Base-by-base conservation (phyloP, 2,797 vertebrate species). In the Spatula clypeata region DNA sequence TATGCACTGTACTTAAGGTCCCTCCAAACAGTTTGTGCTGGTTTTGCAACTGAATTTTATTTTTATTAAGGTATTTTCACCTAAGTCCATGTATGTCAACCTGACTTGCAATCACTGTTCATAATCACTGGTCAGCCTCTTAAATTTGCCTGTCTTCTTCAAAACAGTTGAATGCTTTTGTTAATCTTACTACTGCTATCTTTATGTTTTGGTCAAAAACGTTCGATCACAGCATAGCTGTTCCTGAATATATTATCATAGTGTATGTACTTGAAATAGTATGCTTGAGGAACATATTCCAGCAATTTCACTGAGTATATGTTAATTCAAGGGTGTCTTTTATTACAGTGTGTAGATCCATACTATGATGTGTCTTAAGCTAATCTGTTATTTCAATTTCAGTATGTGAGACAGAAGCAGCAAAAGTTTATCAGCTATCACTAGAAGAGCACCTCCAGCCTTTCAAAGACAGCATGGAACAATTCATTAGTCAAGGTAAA, bases 401-500 rank as follows among this genome's bases (percentile, higher is more conserved):
- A 99, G 99, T 97, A 10, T 99, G 99, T 96, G 99, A 98, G 64
- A 98, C 98, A 70, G 99, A 99, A 97, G 99, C 99, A 7, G 99
- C 98, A 66, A 99, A 99, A 95, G 99, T 99, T 62, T 99, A 99
- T 97, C 98, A 98, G 73, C 98, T 98, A 76, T 99, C 99, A 23
- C 98, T 99, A 31, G 98, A 99, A 75, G 99, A 99, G 42, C 98
- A 99, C 95, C 97, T 99, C 80, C 99, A 99, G 93, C 99, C 99
- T 85, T 99, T 99, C 97, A 99, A 99, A 98, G 98, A 98, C 94
- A 99, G 98, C 96, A 99, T 99, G 99, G 99, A 99, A 19, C 98
- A 97, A n/a, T 99, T 99, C 97, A 98, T 99, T 60, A 95, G 96
- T 97, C 98, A 99, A 99, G 99, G 99, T 99, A 98, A 98, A 94